Percentiles rank a stretch among this genome's conserved stretches.
Evolutionary conservation across 2,797 vertebrate genomes (phyloP).

Genomic region (Sebastes taczanowskii): DNA sequence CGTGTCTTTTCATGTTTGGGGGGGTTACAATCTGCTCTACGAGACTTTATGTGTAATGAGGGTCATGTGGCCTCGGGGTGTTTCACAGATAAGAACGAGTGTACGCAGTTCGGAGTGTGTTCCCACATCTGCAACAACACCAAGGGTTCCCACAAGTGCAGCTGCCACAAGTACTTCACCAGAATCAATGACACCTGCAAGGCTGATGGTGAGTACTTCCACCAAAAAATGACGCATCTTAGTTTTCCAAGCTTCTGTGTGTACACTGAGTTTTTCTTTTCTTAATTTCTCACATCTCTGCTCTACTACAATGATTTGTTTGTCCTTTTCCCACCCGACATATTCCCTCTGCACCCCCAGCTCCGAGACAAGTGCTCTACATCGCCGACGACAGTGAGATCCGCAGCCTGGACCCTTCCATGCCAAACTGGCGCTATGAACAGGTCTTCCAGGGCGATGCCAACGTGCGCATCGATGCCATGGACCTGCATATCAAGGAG

Average conservation of each 20-base stretch:
- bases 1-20: not conserved
- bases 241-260: not conserved
- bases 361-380: conserved; percentile 89
- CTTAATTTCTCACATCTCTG: not conserved
- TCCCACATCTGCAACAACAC: conserved; percentile 98
- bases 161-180: conserved; percentile 92
- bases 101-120: conserved; percentile 89
- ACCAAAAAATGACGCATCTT: not conserved
- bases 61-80: not conserved
- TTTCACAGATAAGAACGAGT: conserved; percentile 91
- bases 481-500: conserved; percentile 94
- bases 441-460: conserved; percentile 94
- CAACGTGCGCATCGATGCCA: conserved; percentile 94
- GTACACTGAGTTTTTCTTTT: not conserved
- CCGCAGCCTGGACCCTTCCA: conserved; percentile 91
- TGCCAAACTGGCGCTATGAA: conserved; percentile 92
- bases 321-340: not conserved
- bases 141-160: conserved; percentile 93
- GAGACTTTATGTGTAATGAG: not conserved
- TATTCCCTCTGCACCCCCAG: conserved; percentile 66
- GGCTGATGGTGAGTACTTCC: conserved; percentile 85
- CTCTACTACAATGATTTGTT: not conserved
- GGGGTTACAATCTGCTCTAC: not conserved
- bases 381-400: conserved; percentile 97
- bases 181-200: conserved; percentile 93